Base-by-base conservation (phyloP, 2,113 vertebrate species). In the Neolamprologus longior region DNA sequence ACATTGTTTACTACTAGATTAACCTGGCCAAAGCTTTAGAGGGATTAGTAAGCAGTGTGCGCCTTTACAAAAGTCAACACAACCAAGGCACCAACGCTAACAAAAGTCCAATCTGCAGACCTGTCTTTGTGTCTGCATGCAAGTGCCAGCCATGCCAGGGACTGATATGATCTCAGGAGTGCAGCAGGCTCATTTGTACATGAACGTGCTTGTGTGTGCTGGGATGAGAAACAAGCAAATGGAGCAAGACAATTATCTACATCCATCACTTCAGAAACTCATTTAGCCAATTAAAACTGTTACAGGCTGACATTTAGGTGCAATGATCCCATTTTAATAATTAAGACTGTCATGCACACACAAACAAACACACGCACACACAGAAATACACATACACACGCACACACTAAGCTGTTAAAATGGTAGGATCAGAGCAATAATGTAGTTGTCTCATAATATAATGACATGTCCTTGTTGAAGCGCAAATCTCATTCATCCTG, bases 251-350 rank as follows among this genome's bases (percentile, higher is more conserved):
- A 92, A 90, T 94, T 91, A 91, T 92, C 90, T 91, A 84, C 92
- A 94, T 96, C 94, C 93, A 95, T 96, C 94, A 95, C 83, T 88
- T 87, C 83, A 92, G 89, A 92, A 93, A 90, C 85, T 94, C 85
- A 94, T 96, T 95, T 89, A 85, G 87, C 83, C 92, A 93, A 92
- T 96, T 95, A 95, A 91, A 89, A 54, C 81, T 21, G 68, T 88
- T 89, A 81, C 50, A 42, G 88, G 66, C 80, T 95, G 92, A 92
- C 90, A 92, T 94, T 91, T 85, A 45, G 71, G 85, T n/a, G 79
- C 68, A 83, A 37, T 42, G 45, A 88, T 86, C 58, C 73, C 53
- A 33, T 78, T 90, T 87, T 89, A 88, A 93, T 94, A 89, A 93
- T 76, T 26, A 26, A 78, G 14, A 19, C 40, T 21, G 13, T 52